Percentiles rank a stretch among this genome's conserved stretches.
Conservation (phyloP, 2,888 invertebrate species). For the Xiphydria camelus region DNA sequence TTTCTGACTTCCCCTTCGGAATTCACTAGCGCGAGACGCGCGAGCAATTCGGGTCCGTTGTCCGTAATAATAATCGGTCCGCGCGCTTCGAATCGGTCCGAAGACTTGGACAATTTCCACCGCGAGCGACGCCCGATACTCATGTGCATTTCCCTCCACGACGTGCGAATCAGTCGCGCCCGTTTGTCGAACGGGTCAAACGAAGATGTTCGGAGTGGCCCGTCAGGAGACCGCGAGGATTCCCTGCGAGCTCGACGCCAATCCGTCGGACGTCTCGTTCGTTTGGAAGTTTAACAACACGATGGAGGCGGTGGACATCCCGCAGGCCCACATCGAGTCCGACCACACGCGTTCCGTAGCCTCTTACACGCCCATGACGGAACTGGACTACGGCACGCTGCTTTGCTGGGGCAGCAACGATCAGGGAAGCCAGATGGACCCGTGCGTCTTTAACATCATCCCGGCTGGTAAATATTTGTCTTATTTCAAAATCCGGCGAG, state of each 20-base stretch:
- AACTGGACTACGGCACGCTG: conserved; percentile 74
- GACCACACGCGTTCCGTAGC: conserved; percentile 69
- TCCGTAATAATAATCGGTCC: too few species aligned
- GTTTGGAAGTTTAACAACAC: conserved; percentile 79
- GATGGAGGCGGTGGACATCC: conserved; percentile 70
- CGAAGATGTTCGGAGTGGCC: conserved; percentile 72
- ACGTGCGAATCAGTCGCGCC: conserved; percentile 67
- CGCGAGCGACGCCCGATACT: too few species aligned
- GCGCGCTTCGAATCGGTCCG: too few species aligned
- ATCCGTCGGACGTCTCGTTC: conserved; percentile 73
- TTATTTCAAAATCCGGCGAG: too few species aligned
- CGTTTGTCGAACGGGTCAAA: conserved; percentile 71
- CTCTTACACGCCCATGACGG: conserved; percentile 73
- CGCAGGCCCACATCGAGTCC: conserved; percentile 64
- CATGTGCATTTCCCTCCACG: background rate
- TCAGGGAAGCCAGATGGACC: conserved; percentile 72
- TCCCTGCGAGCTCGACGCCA: conserved; percentile 75
- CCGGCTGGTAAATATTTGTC: conserved; percentile 67
- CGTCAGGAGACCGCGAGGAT: conserved; percentile 70
- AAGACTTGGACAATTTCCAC: too few species aligned
- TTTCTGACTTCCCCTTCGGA: too few species aligned
- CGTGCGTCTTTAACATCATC: conserved; percentile 74
- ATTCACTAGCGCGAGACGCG: too few species aligned
- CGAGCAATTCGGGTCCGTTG: too few species aligned
- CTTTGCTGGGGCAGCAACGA: conserved; percentile 76